Percentiles rank a stretch among this genome's conserved stretches.
Evolutionary conservation across 30 jellyfish, hydroid and myxozoan genomes (phyloP).

Genomic region (Rhopilema esculentum): DNA sequence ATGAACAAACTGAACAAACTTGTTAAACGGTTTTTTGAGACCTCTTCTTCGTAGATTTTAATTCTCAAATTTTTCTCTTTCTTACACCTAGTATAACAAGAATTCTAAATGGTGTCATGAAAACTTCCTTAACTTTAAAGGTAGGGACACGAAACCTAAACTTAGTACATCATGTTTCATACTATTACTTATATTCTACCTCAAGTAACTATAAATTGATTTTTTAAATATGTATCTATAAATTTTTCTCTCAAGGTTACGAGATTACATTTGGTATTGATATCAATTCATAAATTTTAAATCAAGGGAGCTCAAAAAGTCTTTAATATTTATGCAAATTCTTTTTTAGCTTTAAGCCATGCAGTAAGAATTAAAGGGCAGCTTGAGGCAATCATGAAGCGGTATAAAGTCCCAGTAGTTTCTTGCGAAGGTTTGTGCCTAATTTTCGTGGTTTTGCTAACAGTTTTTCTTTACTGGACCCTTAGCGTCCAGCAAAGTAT

Average conservation of each 20-base stretch:
- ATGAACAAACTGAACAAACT: too few species aligned
- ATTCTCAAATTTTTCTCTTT: neutral
- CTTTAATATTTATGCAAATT: neutral
- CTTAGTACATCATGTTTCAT: too few species aligned
- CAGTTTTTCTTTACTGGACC: neutral
- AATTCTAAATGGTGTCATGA: constrained; percentile 96
- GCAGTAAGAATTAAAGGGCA: constrained; percentile 92
- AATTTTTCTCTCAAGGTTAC: too few species aligned
- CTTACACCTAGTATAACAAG: constrained; percentile 52
- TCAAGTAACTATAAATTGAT: too few species aligned
- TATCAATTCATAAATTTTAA: too few species aligned
- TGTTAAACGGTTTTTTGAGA: too few species aligned
- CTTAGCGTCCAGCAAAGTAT: too few species aligned
- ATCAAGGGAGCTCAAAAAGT: neutral
- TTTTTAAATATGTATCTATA: too few species aligned
- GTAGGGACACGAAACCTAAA: constrained; percentile 60
- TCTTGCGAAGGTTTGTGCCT: constrained; percentile 85
- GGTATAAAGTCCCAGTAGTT: constrained; percentile 81
- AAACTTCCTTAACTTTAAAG: constrained; percentile 85
- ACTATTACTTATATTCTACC: too few species aligned
- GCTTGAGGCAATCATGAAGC: constrained; percentile 74
- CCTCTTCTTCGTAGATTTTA: too few species aligned
- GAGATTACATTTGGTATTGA: too few species aligned
- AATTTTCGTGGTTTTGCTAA: neutral
- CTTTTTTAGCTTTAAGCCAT: constrained; percentile 79